Base-by-base conservation (phyloP, 2,888 invertebrate genomes). In the Aricia artaxerxes region DNA sequence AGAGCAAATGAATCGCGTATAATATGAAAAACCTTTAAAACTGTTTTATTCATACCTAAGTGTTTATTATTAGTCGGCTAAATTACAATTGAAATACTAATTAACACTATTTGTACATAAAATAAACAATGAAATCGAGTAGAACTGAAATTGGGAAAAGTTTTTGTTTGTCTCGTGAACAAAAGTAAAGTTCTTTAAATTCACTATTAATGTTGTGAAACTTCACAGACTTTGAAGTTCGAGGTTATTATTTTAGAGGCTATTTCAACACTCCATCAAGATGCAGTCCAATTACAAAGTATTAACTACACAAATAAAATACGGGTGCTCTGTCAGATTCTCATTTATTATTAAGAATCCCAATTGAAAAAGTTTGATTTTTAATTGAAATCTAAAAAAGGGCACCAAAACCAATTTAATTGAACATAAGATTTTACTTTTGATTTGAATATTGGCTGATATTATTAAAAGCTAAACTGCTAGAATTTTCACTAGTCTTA, bases 201-300 rank as follows among this genome's bases (percentile, higher is more conserved):
- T 80, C 78, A 80, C 79, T 80, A 81, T 80, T 80, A 82, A 82
- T 81, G 82, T 83, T 82, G 81, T 81, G 78, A 80, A 82, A 83
- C 81, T 83, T 84, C 78, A 79, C 80, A 80, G 79, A 82, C 79
- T 80, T 81, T 79, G 79, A 81, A 83, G 83, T 82, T 82, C 78
- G 61, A 11, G 78, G 76, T 78, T 80, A 80, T 79, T 81, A 79
- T 80, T 82, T 82, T 82, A 79, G 57, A 13, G 78, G 76, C 78
- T 80, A 80, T 82, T 79, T 82, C 80, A 83, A 82, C 81, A 80
- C 76, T 76, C 53, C n/a, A 57, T 76, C 53, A 57, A 76, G 57
- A 76, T 35, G 35, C 76, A 53, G 76, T 76, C 57, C 76, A 76
- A 53, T 76, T 76, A 76, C 44, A 73, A 73, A 73, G n/a, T 73